Evolutionary conservation across 2,888 invertebrate species (phyloP).

Genomic region (Andrena chrysosceles): DNA sequence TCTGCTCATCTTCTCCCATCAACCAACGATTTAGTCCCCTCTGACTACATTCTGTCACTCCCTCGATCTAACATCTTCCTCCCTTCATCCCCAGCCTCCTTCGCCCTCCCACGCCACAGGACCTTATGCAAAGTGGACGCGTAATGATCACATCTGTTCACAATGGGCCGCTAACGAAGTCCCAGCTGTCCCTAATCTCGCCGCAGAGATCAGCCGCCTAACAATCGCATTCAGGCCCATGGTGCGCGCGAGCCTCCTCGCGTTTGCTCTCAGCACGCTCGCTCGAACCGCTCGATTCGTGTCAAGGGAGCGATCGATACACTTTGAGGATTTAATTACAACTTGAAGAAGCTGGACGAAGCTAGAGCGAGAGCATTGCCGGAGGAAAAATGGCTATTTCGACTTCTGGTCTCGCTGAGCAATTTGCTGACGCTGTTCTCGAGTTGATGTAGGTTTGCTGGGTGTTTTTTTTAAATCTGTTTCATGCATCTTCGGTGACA

Average conservation of each 20-base stretch:
- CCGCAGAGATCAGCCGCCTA: slow-evolving; percentile 16
- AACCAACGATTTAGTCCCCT: too few species aligned
- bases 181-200: slow-evolving; percentile 51
- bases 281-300: slow-evolving; percentile 32
- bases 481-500: too few species aligned
- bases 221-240: slow-evolving; percentile 48
- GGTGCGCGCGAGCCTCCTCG: slow-evolving; percentile 27
- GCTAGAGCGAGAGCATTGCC: neutral
- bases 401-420: too few species aligned
- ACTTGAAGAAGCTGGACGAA: neutral
- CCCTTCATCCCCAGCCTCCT: slow-evolving; percentile 22
- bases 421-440: too few species aligned
- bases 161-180: slow-evolving; percentile 70
- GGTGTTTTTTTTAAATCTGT: too few species aligned
- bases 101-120: slow-evolving; percentile 26
- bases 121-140: slow-evolving; percentile 58
- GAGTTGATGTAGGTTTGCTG: too few species aligned
- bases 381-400: neutral
- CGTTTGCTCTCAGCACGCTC: slow-evolving; percentile 13
- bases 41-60: neutral
- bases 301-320: slow-evolving; percentile 58
- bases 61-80: slow-evolving; percentile 1
- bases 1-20: too few species aligned
- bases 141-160: slow-evolving; percentile 61
- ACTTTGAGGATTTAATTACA: slow-evolving; percentile 55